These are phyloP conservation scores for Physeter macrocephalus DNA, from an alignment of 2,113 vertebrate species.

Conservation along the genomic window DNA sequence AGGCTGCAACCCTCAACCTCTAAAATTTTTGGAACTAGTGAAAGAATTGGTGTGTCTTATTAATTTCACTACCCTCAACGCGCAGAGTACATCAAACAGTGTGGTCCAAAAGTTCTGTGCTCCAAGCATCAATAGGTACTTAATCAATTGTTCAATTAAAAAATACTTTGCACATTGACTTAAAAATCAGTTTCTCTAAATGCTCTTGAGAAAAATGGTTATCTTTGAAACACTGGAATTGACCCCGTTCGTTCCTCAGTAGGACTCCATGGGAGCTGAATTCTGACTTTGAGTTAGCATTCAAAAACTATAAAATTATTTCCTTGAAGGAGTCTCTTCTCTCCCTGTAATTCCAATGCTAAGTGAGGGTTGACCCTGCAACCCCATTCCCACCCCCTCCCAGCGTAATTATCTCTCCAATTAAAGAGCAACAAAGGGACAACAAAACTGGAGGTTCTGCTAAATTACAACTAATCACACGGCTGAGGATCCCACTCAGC, in stretches of 20 bases:
- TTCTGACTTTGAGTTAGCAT: background rate
- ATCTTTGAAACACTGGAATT: background rate
- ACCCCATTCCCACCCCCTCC: slow-evolving; percentile 22
- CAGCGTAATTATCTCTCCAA: slow-evolving; percentile 70
- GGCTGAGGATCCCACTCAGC: slow-evolving; percentile 39
- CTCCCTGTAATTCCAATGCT: slow-evolving; percentile 56
- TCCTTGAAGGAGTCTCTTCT: slow-evolving; percentile 35
- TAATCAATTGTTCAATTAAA: background rate
- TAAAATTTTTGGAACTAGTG: background rate
- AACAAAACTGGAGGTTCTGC: slow-evolving; percentile 58
- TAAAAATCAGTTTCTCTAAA: background rate
- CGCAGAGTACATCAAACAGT: background rate
- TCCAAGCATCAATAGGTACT: background rate
- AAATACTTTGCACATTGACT: background rate
- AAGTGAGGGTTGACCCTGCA: slow-evolving; percentile 28
- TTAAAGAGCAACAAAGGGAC: slow-evolving; percentile 65
- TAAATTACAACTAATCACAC: slow-evolving; percentile 63
- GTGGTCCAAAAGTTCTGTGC: background rate
- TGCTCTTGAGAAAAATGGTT: background rate
- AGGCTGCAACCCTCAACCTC: background rate
- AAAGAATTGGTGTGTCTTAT: background rate
- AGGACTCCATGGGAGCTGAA: background rate
- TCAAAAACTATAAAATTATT: background rate
- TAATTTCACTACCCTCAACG: background rate
- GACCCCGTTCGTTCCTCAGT: background rate